A percentile compares a stretch with the other conserved stretches of the same genome.
Conservation (phyloP, 1,140 invertebrate genomes). For the Tetragnatha versicolor region DNA sequence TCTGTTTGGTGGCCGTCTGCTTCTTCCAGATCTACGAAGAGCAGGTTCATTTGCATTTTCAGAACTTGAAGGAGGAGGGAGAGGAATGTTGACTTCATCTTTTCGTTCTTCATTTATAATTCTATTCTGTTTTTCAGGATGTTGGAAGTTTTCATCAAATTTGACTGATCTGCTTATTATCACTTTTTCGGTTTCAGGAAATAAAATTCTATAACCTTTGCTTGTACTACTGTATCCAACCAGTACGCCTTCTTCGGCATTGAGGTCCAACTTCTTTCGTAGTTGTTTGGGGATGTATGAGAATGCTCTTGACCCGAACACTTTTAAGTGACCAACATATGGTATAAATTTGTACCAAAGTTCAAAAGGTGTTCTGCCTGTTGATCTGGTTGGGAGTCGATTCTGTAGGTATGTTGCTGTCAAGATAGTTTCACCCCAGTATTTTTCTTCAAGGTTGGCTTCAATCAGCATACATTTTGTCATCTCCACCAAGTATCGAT, state of each 20-base stretch:
- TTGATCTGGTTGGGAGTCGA: slow-evolving; percentile 33
- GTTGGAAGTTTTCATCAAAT: slow-evolving; percentile 1
- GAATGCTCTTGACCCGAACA: slow-evolving; percentile 26
- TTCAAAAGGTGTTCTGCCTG: slow-evolving; percentile 61
- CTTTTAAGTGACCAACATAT: slow-evolving; percentile 11
- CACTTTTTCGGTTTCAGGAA: background rate
- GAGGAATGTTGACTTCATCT: background rate
- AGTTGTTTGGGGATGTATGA: slow-evolving; percentile 52
- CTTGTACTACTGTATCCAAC: slow-evolving; percentile 29
- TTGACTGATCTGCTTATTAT: background rate
- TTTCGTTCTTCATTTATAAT: background rate
- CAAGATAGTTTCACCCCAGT: slow-evolving; percentile 51
- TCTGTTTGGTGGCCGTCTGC: slow-evolving; percentile 61
- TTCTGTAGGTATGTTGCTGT: slow-evolving; percentile 53
- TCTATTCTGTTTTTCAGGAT: background rate
- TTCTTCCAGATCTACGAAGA: slow-evolving; percentile 61
- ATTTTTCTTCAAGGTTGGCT: slow-evolving; percentile 23
- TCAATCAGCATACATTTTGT: slow-evolving; percentile 61
- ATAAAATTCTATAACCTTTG: slow-evolving; percentile 1
- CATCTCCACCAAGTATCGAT: slow-evolving; percentile 61
- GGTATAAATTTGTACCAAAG: slow-evolving; percentile 6
- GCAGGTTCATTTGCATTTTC: too few species aligned
- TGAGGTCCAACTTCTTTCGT: slow-evolving; percentile 26
- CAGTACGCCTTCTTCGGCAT: slow-evolving; percentile 4
- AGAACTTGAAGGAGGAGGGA: too few species aligned